Percentiles rank a stretch among this genome's conserved stretches.
These are phyloP conservation scores for Trisateles emortualis DNA, from an alignment of 2,888 invertebrate species.

Conservation along the genomic window DNA sequence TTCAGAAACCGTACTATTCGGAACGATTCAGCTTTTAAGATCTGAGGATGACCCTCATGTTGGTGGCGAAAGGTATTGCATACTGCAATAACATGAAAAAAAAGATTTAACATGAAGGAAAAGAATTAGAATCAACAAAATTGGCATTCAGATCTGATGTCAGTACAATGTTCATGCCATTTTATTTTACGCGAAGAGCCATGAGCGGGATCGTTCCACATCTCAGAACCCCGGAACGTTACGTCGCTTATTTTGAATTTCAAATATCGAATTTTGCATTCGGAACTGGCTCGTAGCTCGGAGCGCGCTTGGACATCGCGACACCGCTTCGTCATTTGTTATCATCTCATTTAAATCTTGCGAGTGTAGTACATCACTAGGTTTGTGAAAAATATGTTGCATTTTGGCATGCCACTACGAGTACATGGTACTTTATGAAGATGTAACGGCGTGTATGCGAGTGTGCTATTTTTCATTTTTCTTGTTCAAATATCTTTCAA, in stretches of 20 bases:
- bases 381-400: not conserved
- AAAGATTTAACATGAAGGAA: slow-evolving; percentile 40
- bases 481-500: no score
- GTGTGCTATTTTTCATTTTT: no score
- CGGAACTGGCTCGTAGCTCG: slow-evolving; percentile 73
- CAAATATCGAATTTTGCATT: slow-evolving; percentile 84
- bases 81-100: no score
- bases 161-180: slow-evolving; percentile 66
- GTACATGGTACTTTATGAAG: no score
- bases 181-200: slow-evolving; percentile 77
- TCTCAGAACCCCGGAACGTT: slow-evolving; percentile 57
- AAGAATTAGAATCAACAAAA: slow-evolving; percentile 59
- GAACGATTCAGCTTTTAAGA: no score
- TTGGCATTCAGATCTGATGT: slow-evolving; percentile 74
- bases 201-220: slow-evolving; percentile 60
- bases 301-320: slow-evolving; percentile 66
- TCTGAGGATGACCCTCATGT: no score
- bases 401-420: not conserved
- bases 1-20: no score
- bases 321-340: slow-evolving; percentile 62
- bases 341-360: slow-evolving; percentile 57
- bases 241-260: slow-evolving; percentile 81
- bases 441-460: no score
- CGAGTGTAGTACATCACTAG: slow-evolving; percentile 39
- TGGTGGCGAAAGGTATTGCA: no score